A percentile compares a stretch with the other conserved stretches of the same genome.
These are phyloP conservation scores for Pristionchus japonicus DNA, from an alignment of 2,888 invertebrate genomes.

Conservation along the genomic window DNA sequence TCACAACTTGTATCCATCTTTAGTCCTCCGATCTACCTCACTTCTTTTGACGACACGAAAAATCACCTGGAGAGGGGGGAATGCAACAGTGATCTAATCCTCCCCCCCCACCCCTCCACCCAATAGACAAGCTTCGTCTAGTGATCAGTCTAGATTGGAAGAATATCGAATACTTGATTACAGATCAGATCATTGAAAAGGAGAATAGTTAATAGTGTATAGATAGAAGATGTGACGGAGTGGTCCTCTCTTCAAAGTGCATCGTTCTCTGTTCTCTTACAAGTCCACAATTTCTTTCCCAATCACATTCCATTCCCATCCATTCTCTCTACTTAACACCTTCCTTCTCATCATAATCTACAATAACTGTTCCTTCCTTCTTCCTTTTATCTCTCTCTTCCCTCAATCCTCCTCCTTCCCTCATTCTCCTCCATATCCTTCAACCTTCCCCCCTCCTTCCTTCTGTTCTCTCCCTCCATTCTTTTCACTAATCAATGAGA, in stretches of 20 bases:
- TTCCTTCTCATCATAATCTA: background rate
- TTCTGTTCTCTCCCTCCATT: background rate
- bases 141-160: background rate
- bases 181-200: no score
- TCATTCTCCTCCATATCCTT: background rate
- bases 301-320: constrained; percentile 19
- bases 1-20: background rate
- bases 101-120: background rate
- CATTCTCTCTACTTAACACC: background rate
- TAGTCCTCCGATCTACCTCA: background rate
- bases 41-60: background rate
- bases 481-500: constrained; percentile 23
- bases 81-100: background rate
- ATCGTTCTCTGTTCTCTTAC: no score
- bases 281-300: background rate
- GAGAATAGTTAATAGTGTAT: no score
- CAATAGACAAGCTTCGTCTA: background rate
- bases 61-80: background rate
- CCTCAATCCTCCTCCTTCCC: no score
- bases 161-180: background rate
- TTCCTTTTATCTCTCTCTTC: background rate
- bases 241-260: no score
- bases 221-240: no score
- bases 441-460: background rate
- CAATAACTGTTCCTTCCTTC: background rate